phyloP scores from a whole-genome alignment of 2,888 invertebrate species.

The Monoplex corrugatus region DNA sequence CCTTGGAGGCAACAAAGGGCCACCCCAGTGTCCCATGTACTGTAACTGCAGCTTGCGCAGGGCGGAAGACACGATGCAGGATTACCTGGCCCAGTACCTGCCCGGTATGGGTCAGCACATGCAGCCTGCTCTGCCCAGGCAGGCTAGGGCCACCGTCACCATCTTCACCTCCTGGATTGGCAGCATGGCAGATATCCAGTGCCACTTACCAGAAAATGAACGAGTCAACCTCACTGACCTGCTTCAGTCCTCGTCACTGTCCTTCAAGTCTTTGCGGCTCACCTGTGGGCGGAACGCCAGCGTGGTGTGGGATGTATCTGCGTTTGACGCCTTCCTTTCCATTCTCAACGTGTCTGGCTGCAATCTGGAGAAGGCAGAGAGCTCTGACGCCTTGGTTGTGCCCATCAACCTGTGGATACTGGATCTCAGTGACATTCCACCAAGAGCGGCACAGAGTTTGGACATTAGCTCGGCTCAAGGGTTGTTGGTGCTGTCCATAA shows the following conservation, averaged over 20 bases:
- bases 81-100: slow-evolving; percentile 33
- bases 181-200: slow-evolving; percentile 41
- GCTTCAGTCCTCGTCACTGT: slow-evolving; percentile 30
- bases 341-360: slow-evolving; percentile 37
- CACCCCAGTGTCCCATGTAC: not conserved
- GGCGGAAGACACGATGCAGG: slow-evolving; percentile 41
- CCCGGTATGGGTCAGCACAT: slow-evolving; percentile 44
- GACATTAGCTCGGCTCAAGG: not conserved
- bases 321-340: slow-evolving; percentile 13
- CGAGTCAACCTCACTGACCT: slow-evolving; percentile 15
- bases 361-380: not conserved
- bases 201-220: not conserved
- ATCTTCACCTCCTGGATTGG: slow-evolving; percentile 35
- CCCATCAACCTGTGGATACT: slow-evolving; percentile 43
- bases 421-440: not conserved
- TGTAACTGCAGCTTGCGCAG: slow-evolving; percentile 27
- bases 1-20: not conserved
- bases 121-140: slow-evolving; percentile 19
- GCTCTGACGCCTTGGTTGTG: not conserved
- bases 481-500: slow-evolving; percentile 22
- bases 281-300: slow-evolving; percentile 25
- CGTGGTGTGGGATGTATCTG: slow-evolving; percentile 36
- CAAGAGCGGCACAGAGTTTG: not conserved
- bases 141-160: slow-evolving; percentile 23
- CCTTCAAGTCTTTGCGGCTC: slow-evolving; percentile 36